phyloP scores from a whole-genome alignment of 2,797 vertebrate species.

The Liparis tanakae region DNA sequence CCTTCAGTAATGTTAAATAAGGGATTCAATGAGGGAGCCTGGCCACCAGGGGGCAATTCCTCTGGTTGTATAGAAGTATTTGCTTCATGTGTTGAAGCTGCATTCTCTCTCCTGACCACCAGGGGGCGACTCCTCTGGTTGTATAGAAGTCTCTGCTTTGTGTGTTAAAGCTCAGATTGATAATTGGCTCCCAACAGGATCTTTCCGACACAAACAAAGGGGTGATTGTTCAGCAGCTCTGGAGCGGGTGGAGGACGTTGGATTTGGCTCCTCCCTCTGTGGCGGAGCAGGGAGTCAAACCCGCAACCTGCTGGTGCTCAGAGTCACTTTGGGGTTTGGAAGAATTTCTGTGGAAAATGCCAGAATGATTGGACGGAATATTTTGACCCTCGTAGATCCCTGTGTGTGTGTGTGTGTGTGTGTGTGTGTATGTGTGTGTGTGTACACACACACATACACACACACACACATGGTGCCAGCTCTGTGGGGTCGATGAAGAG shows the following conservation, averaged over 20 bases:
- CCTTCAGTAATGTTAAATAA: too few relatives aligned
- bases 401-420: constrained; percentile 26
- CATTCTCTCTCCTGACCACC: too few relatives aligned
- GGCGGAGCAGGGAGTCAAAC: constrained; percentile 11
- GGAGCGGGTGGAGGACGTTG: background rate
- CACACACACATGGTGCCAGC: constrained; percentile 1
- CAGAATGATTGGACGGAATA: constrained; percentile 35
- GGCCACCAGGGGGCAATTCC: too few relatives aligned
- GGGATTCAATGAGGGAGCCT: too few relatives aligned
- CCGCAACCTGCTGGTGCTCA: constrained; percentile 20
- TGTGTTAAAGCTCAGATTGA: too few relatives aligned
- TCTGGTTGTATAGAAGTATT: too few relatives aligned
- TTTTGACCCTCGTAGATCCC: constrained; percentile 23
- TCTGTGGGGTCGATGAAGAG: constrained; percentile 47
- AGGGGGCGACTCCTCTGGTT: too few relatives aligned
- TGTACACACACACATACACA: constrained; percentile 20
- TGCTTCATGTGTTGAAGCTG: too few relatives aligned
- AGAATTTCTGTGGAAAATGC: constrained; percentile 52
- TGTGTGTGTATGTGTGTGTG: constrained; percentile 25
- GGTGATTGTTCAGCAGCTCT: background rate
- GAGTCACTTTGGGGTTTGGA: constrained; percentile 47
- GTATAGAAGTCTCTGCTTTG: too few relatives aligned
- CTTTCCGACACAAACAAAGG: background rate
- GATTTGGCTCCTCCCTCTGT: background rate
- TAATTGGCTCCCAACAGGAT: too few relatives aligned